These are phyloP conservation scores for Phrixothrix hirtus DNA, from an alignment of 2,888 invertebrate genomes.

Conservation along the genomic window DNA sequence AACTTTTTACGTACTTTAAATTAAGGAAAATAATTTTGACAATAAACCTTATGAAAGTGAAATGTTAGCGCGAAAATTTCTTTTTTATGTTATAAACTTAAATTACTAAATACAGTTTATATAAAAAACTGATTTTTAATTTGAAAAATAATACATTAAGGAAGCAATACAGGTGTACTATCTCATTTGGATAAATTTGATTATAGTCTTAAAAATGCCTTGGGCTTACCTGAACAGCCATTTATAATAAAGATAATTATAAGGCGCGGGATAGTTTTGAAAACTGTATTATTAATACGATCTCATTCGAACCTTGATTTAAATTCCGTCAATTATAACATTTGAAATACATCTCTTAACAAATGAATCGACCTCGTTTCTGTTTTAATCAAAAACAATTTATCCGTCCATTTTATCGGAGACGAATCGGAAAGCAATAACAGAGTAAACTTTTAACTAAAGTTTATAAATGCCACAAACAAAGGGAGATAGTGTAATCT, in stretches of 20 bases:
- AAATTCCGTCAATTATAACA: not conserved
- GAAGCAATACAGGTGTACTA: no score
- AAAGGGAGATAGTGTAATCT: constrained; percentile 25
- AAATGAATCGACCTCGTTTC: not conserved
- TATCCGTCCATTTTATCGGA: not conserved
- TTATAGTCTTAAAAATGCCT: not conserved
- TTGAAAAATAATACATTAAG: no score
- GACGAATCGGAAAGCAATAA: constrained; percentile 1
- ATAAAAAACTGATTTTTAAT: no score
- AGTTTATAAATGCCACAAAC: constrained; percentile 11
- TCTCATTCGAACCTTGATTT: not conserved
- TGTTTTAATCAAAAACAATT: not conserved
- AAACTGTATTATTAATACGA: not conserved
- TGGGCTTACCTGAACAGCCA: no score
- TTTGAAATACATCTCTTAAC: no score
- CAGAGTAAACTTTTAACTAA: constrained; percentile 11
- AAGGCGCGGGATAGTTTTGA: not conserved
- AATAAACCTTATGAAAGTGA: no score
- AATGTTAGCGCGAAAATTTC: no score
- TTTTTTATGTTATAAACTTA: no score
- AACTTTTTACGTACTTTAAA: no score
- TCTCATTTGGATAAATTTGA: not conserved
- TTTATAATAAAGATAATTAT: not conserved
- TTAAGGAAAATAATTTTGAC: not conserved
- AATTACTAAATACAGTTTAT: no score